Conservation (phyloP, 30 jellyfish, hydroid and myxozoan genomes). For the Hydra vulgaris region DNA sequence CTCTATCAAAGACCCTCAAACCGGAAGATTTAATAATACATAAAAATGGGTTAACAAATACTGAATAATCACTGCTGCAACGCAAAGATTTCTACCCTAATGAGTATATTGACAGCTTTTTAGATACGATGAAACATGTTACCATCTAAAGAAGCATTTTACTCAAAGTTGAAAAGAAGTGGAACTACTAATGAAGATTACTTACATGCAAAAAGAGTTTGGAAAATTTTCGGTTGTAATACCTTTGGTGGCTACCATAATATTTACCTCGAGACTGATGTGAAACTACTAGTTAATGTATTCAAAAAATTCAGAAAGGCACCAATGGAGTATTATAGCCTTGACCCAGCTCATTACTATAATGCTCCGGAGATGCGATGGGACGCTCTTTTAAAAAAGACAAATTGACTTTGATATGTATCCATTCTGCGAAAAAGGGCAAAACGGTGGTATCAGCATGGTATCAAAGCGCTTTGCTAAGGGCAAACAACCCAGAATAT, state of each 20-base stretch:
- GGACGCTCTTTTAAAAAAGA: too few species aligned
- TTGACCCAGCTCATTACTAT: too few species aligned
- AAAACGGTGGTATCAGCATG: too few species aligned
- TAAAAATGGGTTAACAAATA: too few species aligned
- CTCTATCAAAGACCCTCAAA: too few species aligned
- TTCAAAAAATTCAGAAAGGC: too few species aligned
- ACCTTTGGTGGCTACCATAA: neutral
- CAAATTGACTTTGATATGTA: too few species aligned
- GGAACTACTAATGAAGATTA: neutral
- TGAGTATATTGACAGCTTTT: neutral
- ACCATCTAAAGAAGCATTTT: neutral
- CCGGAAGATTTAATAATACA: neutral
- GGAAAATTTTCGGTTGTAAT: neutral
- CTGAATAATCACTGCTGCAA: neutral
- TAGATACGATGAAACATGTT: neutral
- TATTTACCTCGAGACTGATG: neutral
- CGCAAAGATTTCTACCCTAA: neutral
- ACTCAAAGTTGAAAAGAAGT: neutral
- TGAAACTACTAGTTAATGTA: neutral
- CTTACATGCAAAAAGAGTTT: neutral
- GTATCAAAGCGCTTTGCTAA: too few species aligned
- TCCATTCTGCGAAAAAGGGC: too few species aligned
- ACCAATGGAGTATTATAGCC: too few species aligned
- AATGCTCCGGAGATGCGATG: too few species aligned
- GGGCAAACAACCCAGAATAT: too few species aligned